These are phyloP conservation scores for Xerus inauris DNA, from an alignment of 2,113 vertebrate genomes.

Conservation along the genomic window DNA sequence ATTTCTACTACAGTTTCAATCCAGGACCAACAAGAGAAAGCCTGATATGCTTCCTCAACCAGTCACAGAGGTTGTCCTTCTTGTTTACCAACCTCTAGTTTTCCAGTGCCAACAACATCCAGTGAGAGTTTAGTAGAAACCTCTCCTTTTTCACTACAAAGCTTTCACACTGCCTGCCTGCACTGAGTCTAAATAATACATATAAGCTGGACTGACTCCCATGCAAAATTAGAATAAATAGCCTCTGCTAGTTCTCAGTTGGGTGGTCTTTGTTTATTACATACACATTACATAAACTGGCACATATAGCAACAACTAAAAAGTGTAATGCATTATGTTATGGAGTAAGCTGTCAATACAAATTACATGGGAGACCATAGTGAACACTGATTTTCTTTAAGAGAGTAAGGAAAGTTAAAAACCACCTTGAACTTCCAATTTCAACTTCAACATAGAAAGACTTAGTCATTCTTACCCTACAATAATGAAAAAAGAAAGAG, in stretches of 20 bases:
- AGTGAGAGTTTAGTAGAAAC: background rate
- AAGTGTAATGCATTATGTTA: background rate
- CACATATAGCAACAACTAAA: background rate
- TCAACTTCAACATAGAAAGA: background rate
- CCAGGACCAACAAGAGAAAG: background rate
- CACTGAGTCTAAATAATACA: background rate
- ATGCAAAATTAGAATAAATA: background rate
- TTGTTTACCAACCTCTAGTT: background rate
- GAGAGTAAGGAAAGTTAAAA: background rate
- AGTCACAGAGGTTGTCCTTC: accelerated
- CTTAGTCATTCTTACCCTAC: background rate
- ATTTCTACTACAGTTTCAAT: background rate
- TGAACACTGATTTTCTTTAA: background rate
- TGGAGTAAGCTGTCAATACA: background rate
- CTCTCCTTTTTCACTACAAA: background rate
- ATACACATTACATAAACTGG: background rate
- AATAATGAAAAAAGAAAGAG: background rate
- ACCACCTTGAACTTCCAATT: background rate
- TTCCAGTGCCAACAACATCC: accelerated
- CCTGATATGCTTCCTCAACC: background rate
- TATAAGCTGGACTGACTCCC: accelerated
- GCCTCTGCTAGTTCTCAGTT: background rate
- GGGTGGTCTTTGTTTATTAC: background rate
- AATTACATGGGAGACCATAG: background rate
- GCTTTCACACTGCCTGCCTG: background rate